Conservation (phyloP, 2,888 invertebrate species). For the Trissolcus brochymenae region DNA sequence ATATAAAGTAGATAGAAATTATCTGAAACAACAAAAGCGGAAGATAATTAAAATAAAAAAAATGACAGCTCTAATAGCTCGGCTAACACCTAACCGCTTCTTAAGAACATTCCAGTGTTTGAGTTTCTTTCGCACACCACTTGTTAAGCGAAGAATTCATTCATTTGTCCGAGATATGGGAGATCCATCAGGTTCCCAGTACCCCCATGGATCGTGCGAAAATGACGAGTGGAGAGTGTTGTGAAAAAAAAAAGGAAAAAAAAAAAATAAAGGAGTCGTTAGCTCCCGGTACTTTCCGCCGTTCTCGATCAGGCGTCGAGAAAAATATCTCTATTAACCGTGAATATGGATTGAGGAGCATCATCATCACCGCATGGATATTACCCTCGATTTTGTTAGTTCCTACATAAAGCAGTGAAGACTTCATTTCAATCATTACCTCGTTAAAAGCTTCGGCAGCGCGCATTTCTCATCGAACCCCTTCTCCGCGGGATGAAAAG, state of each 20-base stretch:
- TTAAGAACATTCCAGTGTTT: neutral
- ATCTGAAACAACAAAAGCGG: too few relatives aligned
- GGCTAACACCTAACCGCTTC: too few relatives aligned
- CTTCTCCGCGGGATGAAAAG: slow-evolving; percentile 22
- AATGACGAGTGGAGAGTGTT: too few relatives aligned
- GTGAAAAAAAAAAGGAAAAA: too few relatives aligned
- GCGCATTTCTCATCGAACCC: slow-evolving; percentile 9
- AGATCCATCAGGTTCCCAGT: too few relatives aligned
- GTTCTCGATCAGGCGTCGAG: slow-evolving; percentile 6
- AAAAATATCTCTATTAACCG: slow-evolving; percentile 41
- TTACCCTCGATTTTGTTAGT: slow-evolving; percentile 30
- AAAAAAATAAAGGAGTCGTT: too few relatives aligned
- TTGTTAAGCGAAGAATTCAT: neutral
- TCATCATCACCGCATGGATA: slow-evolving; percentile 40
- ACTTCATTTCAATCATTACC: slow-evolving; percentile 29
- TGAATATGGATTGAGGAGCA: slow-evolving; percentile 19
- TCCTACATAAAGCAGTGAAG: slow-evolving; percentile 12
- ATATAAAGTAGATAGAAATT: too few relatives aligned
- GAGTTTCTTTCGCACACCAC: neutral
- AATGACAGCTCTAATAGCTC: too few relatives aligned
- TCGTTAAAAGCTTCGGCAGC: slow-evolving; percentile 20
- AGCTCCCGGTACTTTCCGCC: slow-evolving; percentile 8
- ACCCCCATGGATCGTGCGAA: too few relatives aligned
- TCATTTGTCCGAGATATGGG: too few relatives aligned
- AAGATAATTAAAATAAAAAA: too few relatives aligned